These are phyloP conservation scores for Lysiphlebus fabarum DNA, from an alignment of 1,140 invertebrate species.

Conservation along the genomic window DNA sequence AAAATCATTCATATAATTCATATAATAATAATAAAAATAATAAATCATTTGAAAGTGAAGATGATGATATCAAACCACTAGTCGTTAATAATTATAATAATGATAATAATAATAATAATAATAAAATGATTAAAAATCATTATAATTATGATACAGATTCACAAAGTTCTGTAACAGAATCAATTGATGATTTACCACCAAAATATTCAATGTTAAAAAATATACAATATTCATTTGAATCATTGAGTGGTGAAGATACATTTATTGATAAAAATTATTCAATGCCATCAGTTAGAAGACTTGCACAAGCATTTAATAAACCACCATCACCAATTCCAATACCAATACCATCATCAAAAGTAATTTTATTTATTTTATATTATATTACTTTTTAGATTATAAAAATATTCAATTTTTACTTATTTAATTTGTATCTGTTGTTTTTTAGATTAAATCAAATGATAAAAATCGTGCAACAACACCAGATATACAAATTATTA, in stretches of 20 bases:
- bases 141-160: conserved; percentile 20
- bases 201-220: conserved; percentile 12
- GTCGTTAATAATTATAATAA: neutral
- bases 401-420: no score
- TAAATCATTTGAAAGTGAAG: conserved; percentile 18
- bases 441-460: conserved; percentile 21
- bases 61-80: conserved; percentile 13
- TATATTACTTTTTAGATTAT: no score
- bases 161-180: conserved; percentile 16
- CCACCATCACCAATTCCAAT: conserved; percentile 19
- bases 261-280: conserved; percentile 27
- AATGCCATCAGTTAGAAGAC: conserved; percentile 47
- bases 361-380: neutral
- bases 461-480: conserved; percentile 39
- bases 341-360: neutral
- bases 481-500: conserved; percentile 44
- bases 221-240: conserved; percentile 12
- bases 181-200: conserved; percentile 12
- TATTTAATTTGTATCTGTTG: conserved; percentile 23
- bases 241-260: conserved; percentile 3
- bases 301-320: conserved; percentile 43
- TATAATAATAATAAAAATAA: conserved; percentile 10
- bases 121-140: neutral
- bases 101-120: conserved; percentile 8
- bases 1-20: conserved; percentile 2